Conservation (phyloP, 2,888 invertebrate genomes). For the Campaea margaritaria region DNA sequence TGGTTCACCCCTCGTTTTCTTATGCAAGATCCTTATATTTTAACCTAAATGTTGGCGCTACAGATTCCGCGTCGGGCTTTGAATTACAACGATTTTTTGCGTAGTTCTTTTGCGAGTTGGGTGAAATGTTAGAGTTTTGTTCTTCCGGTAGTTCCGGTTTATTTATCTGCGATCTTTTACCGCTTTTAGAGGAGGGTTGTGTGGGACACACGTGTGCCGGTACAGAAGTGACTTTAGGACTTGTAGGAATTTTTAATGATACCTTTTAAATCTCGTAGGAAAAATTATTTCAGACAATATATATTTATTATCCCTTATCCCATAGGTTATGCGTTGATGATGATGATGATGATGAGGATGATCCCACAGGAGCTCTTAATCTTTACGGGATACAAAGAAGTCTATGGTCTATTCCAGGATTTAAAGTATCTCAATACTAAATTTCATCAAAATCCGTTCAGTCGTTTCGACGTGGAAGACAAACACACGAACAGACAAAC, state of each 20-base stretch:
- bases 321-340: no score
- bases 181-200: background rate
- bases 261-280: background rate
- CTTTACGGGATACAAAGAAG: no score
- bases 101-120: constrained; percentile 40
- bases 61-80: constrained; percentile 47
- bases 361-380: no score
- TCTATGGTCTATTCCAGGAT: no score
- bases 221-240: background rate
- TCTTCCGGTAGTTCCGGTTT: constrained; percentile 26
- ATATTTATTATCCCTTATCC: no score
- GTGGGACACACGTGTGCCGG: background rate
- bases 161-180: constrained; percentile 13
- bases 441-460: no score
- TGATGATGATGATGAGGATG: no score
- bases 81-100: constrained; percentile 47
- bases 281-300: no score
- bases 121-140: constrained; percentile 21
- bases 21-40: constrained; percentile 85
- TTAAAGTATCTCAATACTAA: no score
- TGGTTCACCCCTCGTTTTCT: constrained; percentile 75
- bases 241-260: background rate
- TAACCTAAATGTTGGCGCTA: constrained; percentile 78
- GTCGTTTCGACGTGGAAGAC: no score
- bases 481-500: no score